Percentiles rank a stretch among this genome's conserved stretches.
These are phyloP conservation scores for Oriolus oriolus DNA, from an alignment of 2,113 vertebrate genomes.

Conservation along the genomic window DNA sequence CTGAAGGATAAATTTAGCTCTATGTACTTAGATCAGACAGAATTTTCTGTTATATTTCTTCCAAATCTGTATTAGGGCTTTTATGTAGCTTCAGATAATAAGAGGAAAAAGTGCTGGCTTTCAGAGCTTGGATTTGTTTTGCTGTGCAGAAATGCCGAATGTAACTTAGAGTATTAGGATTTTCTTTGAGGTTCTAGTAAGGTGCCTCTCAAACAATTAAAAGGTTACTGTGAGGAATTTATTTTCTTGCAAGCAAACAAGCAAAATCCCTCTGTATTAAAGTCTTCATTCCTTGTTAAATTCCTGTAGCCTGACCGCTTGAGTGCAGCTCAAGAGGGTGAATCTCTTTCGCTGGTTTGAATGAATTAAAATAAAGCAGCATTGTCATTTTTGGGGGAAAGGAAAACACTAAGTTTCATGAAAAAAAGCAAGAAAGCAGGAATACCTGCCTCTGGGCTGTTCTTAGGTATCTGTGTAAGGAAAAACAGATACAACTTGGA, in stretches of 20 bases:
- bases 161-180: background rate
- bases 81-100: constrained; percentile 27
- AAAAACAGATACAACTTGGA: background rate
- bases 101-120: constrained; percentile 37
- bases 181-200: background rate
- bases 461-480: background rate
- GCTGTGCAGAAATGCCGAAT: background rate
- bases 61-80: background rate
- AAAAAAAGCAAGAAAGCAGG: background rate
- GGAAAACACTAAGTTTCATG: background rate
- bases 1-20: constrained; percentile 36
- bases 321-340: background rate
- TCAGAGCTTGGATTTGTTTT: constrained; percentile 17
- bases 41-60: constrained; percentile 44
- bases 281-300: background rate
- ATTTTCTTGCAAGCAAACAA: background rate
- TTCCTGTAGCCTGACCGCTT: background rate
- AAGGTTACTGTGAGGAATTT: background rate
- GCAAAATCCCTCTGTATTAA: background rate
- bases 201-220: background rate
- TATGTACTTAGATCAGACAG: constrained; percentile 15
- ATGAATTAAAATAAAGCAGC: background rate
- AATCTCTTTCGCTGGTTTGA: background rate
- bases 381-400: background rate
- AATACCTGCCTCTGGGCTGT: background rate